Evolutionary conservation across 2,888 invertebrate genomes (phyloP).

Genomic region (Adelphocoris suturalis): DNA sequence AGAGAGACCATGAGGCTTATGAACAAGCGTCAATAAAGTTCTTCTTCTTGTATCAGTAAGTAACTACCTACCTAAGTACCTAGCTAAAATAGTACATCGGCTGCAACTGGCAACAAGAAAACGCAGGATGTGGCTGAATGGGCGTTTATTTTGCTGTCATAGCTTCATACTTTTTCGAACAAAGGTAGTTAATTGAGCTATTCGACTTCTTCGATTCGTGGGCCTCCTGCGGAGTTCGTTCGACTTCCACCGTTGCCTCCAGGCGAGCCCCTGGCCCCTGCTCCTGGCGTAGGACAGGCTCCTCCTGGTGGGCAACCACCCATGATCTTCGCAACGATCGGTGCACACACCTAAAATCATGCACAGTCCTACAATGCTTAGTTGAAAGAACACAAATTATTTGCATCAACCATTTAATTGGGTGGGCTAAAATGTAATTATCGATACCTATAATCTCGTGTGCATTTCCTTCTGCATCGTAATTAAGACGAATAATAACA

Average conservation of each 20-base stretch:
- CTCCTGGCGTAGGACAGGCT: background rate
- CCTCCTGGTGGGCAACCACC: background rate
- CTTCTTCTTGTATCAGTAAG: too few species aligned
- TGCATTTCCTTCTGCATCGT: too few species aligned
- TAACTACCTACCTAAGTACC: too few species aligned
- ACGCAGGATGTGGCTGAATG: background rate
- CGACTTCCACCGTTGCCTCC: background rate
- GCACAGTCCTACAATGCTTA: too few species aligned
- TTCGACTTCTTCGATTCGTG: slow-evolving; percentile 73
- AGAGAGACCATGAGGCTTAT: too few species aligned
- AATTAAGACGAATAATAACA: too few species aligned
- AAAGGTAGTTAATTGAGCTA: slow-evolving; percentile 31
- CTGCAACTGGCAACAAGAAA: background rate
- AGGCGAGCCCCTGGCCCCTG: background rate
- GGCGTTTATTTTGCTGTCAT: background rate
- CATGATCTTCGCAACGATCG: slow-evolving; percentile 78
- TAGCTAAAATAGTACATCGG: too few species aligned
- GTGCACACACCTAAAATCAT: slow-evolving; percentile 80
- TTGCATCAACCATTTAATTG: background rate
- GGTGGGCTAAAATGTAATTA: too few species aligned
- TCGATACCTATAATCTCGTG: too few species aligned
- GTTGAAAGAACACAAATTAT: background rate
- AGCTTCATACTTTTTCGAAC: background rate
- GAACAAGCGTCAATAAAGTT: too few species aligned
- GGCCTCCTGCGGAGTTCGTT: slow-evolving; percentile 49